These are phyloP conservation scores for Chymomyza fuscimana DNA, from an alignment of 2,888 invertebrate genomes.

Conservation along the genomic window DNA sequence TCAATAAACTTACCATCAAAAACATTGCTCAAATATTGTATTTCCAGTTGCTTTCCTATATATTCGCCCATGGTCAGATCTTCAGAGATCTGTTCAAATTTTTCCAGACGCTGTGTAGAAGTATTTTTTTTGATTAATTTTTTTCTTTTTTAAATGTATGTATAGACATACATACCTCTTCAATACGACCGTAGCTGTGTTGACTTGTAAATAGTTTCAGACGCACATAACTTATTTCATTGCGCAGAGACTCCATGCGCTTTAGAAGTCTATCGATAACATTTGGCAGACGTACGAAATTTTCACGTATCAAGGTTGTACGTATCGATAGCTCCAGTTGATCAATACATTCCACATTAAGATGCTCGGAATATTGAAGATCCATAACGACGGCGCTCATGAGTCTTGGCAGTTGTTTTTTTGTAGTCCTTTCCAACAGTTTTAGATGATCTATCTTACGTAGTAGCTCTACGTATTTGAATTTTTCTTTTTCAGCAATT, in stretches of 20 bases:
- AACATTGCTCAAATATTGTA: conserved; percentile 24
- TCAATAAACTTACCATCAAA: conserved; percentile 32
- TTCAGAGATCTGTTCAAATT: conserved; percentile 39
- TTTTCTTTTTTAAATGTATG: not conserved
- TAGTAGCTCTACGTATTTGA: conserved; percentile 25
- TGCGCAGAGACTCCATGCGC: conserved; percentile 36
- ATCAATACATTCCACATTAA: not conserved
- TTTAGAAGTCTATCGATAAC: conserved; percentile 34
- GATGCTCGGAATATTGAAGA: not conserved
- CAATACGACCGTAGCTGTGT: conserved; percentile 38
- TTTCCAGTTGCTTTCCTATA: conserved; percentile 31
- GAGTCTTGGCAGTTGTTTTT: not conserved
- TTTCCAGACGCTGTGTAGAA: conserved; percentile 31
- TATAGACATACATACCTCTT: conserved; percentile 46
- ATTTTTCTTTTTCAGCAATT: not conserved
- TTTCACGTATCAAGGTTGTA: conserved; percentile 27
- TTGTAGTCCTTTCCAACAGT: conserved; percentile 3
- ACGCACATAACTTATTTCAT: conserved; percentile 45
- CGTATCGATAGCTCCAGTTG: conserved; percentile 27
- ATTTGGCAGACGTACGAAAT: conserved; percentile 26
- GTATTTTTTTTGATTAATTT: not conserved
- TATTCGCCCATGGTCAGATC: conserved; percentile 41
- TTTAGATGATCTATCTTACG: conserved; percentile 24
- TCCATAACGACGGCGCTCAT: conserved; percentile 32
- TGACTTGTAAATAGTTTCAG: conserved; percentile 33